Base-by-base conservation (phyloP, 2,113 vertebrate species). In the Ceyx melanurus region DNA sequence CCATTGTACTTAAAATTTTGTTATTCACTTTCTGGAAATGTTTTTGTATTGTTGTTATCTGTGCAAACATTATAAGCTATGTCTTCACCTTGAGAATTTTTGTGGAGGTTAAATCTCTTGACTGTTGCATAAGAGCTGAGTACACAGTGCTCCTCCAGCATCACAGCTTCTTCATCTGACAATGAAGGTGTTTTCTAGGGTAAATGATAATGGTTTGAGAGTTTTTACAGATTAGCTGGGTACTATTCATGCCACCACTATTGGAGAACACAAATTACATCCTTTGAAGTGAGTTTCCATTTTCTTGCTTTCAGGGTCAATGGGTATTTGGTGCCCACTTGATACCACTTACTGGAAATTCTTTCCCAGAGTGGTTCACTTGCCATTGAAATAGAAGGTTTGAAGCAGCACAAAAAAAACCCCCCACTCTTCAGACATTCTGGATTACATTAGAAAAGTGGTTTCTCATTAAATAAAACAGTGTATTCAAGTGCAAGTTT, bases 251-350 rank as follows among this genome's bases (percentile, higher is more conserved):
- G 83, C 57, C 70, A 64, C 83, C 50, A 13, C 57, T 77, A 70
- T 85, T 89, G 40, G 48, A 89, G 72, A 96, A 90, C 79, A 94
- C 18, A 88, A 92, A 94, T 93, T 84, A 57, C 19, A 64, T 76
- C 2, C 0, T 94, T 87, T 90, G 64, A 90, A 92, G 74, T 85
- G 92, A 92, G 46, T 73, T 93, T 93, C 86, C 28, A 88, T 95
- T 89, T 94, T 88, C 73, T 74, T 92, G 75, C 78, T 92, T 94
- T 94, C 90, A 93, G 82, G 94, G 90, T 96, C 95, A 94, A 76
- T 93, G 86, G 57, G 54, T 90, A 93, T 95, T 91, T 93, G 67
- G 88, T 84, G 88, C 68, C 82, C 84, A 92, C 95, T 95, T 95
- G 91, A 96, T 85, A 83, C 70, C 86, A 94, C 90, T 96, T 92